A percentile compares a stretch with the other conserved stretches of the same genome.
Evolutionary conservation across 2,113 vertebrate species (phyloP).

Genomic region (Machaerirhynchus nigripectus): DNA sequence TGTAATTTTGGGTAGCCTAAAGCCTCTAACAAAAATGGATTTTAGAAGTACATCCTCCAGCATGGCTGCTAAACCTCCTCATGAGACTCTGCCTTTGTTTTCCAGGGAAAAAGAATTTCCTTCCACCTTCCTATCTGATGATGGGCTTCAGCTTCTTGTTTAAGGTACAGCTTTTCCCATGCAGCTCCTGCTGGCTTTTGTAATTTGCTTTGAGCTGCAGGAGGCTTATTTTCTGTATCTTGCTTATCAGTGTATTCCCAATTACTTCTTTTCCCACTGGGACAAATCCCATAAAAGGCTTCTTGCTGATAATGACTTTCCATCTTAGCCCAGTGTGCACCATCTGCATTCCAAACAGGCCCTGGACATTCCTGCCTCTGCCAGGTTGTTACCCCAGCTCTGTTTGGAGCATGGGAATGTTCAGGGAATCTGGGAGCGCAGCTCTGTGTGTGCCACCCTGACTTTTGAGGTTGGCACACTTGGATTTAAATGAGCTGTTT

Average conservation of each 20-base stretch:
- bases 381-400: neutral
- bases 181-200: neutral
- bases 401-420: rapidly evolving
- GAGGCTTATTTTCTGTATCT: neutral
- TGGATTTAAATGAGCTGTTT: neutral
- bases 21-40: neutral
- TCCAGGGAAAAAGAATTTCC: slow-evolving; percentile 97
- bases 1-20: neutral
- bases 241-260: neutral
- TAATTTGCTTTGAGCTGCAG: neutral
- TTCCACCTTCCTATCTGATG: slow-evolving; percentile 96
- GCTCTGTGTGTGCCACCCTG: neutral
- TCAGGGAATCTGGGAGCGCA: neutral
- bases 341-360: neutral
- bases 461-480: neutral
- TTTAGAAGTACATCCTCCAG: neutral
- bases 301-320: neutral
- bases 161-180: slow-evolving; percentile 79
- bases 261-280: neutral
- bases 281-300: neutral
- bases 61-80: neutral
- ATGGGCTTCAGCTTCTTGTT: slow-evolving; percentile 99
- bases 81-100: neutral
- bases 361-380: neutral
- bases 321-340: neutral